Base-by-base conservation (phyloP, 2,888 invertebrate species). In the Teleiodes luculella region DNA sequence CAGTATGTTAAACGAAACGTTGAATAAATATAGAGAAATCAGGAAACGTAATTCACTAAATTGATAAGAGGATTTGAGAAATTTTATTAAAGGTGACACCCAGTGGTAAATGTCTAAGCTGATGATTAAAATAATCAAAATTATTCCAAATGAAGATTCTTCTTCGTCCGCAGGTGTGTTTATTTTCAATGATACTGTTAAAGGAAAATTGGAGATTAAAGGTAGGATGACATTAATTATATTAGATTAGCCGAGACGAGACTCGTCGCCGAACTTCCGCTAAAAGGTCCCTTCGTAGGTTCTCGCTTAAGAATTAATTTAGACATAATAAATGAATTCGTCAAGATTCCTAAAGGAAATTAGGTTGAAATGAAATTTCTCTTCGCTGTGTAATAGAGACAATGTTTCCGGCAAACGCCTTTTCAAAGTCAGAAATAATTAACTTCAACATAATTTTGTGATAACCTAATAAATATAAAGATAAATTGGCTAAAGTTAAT, bases 221-320 rank as follows among this genome's bases (percentile, higher is more conserved):
- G 70, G 69, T 69, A 61, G 64, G 70, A 67, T 64, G 68, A 72
- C 69, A 80, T 78, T 77, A 83, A 82, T 80, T 78, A 75, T 73
- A 76, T 76, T 70, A 75, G 72, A n/a, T n/a, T n/a, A n/a, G n/a
- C n/a, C n/a, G n/a, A n/a, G n/a, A 72, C 72, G 70, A 56, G 68
- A 55, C 67, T 70, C 67, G 65, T 72, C 70, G 72, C 60, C 59
- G 60, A 60, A 64, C 63, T 65, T 75, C 63, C 64, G 64, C 68
- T 74, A 72, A 75, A 63, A 75, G 72, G 67, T 67, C 66, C 64
- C 68, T 57, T 65, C 63, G 57, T 63, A 63, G 24, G 24, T 24
- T 24, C 67, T 65, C 66, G 64, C 69, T 68, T 62, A 60, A 63
- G 64, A 76, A 77, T 78, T 72, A 76, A 78, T 78, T 76, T 73